Conservation (phyloP, 1,140 invertebrate genomes). For the Goniozus legneri region DNA sequence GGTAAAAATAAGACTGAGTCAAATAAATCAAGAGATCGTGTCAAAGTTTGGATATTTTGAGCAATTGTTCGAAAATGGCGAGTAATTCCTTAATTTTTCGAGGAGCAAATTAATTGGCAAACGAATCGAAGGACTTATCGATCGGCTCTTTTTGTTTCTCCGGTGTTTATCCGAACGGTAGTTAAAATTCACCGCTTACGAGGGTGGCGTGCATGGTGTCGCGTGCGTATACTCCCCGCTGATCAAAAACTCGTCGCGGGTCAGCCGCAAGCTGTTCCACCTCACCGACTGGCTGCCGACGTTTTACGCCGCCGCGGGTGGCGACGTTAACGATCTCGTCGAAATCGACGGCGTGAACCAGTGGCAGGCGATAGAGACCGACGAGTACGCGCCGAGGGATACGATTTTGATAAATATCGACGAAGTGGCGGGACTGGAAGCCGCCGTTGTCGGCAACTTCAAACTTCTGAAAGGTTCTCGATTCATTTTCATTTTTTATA, state of each 20-base stretch:
- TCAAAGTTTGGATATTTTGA: too few relatives aligned
- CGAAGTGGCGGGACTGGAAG: slow-evolving; percentile 17
- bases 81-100: too few relatives aligned
- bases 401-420: slow-evolving; percentile 40
- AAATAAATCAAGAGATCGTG: too few relatives aligned
- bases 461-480: slow-evolving; percentile 43
- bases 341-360: slow-evolving; percentile 53
- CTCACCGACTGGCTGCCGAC: slow-evolving; percentile 76
- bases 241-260: slow-evolving; percentile 49
- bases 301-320: slow-evolving; percentile 56
- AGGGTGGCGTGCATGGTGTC: slow-evolving; percentile 65
- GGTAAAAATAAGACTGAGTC: too few relatives aligned
- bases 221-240: slow-evolving; percentile 60
- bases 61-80: too few relatives aligned
- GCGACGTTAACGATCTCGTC: slow-evolving; percentile 37
- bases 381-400: slow-evolving; percentile 3
- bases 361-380: slow-evolving; percentile 43
- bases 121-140: too few relatives aligned
- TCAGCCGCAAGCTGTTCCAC: slow-evolving; percentile 63
- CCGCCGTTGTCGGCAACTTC: slow-evolving; percentile 27
- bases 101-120: too few relatives aligned
- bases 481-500: too few relatives aligned
- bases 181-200: slow-evolving; percentile 55
- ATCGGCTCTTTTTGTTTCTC: not conserved
- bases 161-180: slow-evolving; percentile 12